Evolutionary conservation across 2,113 vertebrate species (phyloP), one percentile per base, ranked within the genome.

Genomic region (Nycticorax nycticorax): DNA sequence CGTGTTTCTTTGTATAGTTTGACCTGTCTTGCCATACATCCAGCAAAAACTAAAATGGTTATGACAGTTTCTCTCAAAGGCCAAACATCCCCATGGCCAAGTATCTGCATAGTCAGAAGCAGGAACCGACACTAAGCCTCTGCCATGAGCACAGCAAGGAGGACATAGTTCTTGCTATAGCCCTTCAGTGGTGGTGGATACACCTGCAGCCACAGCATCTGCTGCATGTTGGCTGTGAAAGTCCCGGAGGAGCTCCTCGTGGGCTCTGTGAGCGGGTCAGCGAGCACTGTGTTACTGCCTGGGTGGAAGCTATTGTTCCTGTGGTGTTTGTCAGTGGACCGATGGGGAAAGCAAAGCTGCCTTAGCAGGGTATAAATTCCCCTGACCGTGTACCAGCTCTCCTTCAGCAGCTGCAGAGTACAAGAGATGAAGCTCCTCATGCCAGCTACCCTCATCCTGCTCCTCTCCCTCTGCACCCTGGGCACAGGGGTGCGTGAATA

Each of bases 101-200:
- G 12, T 17, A 48, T 30, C 22, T 52, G 35, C 1, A 0, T 3
- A 41, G 22, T 8, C 47, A 59, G 64, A 21, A 64, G 28, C 28
- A 76, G 50, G 63, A 91, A 69, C 43, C 0, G 0, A 14, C 23
- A 48, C 30, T 24, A 35, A 63, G 5, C 43, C 47, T 67, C 28
- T 67, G 48, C 48, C 47, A 19, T 0, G 3, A 69, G 45, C 35
- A 37, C 22, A 50, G 20, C 17, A 55, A 63, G 22, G 60, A 71
- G 30, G 14, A 64, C 0, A 0, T 0, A 22, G 45, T 24, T 47
- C 35, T 63, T 55, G 1, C 32, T 55, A 3, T 1, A 53, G 21
- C 27, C 17, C 43, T 64, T 47, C 47, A 56, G 37, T 27, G 56
- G 12, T 27, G 27, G 41, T 53, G 56, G 53, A 14, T n/a, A n/a